Evolutionary conservation across 2,113 vertebrate genomes (phyloP).

Genomic region (Pomatostomus ruficeps): DNA sequence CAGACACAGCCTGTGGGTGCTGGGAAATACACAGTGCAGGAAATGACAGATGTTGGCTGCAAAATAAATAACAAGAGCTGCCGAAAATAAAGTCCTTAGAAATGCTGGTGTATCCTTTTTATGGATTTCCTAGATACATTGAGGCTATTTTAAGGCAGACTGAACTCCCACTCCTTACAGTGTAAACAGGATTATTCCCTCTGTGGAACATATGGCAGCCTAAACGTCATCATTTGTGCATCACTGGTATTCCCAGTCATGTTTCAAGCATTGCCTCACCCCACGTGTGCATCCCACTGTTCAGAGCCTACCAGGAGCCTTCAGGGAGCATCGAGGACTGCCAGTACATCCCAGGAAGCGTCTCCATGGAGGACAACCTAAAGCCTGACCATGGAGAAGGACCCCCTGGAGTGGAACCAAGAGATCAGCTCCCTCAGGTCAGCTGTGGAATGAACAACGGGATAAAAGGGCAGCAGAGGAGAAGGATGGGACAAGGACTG

Average conservation of each 20-base stretch:
- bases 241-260: background rate
- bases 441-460: background rate
- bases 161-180: background rate
- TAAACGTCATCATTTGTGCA: background rate
- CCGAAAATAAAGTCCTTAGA: background rate
- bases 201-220: background rate
- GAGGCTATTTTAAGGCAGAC: background rate
- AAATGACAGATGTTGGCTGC: background rate
- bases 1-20: background rate
- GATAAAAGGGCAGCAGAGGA: background rate
- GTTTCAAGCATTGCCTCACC: background rate
- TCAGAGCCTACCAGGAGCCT: background rate
- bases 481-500: background rate
- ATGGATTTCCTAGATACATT: background rate
- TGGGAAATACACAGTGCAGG: background rate
- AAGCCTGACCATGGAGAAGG: background rate
- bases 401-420: background rate
- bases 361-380: background rate
- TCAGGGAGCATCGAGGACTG: background rate
- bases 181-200: background rate
- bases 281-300: background rate
- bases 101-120: background rate
- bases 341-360: background rate
- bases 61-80: background rate
- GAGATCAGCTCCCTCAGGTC: background rate